Evolutionary conservation across 2,888 invertebrate species (phyloP).

Genomic region (Brenthis daphne): DNA sequence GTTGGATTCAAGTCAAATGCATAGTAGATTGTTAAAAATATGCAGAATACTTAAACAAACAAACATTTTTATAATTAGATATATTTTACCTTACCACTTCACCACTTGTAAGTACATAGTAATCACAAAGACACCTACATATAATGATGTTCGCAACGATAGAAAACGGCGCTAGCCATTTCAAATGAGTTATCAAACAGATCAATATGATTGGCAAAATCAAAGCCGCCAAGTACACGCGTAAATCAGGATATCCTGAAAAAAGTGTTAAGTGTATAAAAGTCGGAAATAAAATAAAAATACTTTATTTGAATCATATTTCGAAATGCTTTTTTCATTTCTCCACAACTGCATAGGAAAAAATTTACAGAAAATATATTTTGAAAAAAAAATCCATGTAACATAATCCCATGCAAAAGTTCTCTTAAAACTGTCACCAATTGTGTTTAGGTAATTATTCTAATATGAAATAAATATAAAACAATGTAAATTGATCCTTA

Average conservation of each 20-base stretch:
- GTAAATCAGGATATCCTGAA: conserved; percentile 54
- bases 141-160: conserved; percentile 56
- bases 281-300: too few species aligned
- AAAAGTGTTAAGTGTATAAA: conserved; percentile 15
- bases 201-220: conserved; percentile 55
- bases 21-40: conserved; percentile 52
- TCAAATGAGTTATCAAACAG: conserved; percentile 61
- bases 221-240: conserved; percentile 54
- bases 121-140: conserved; percentile 47
- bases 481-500: too few species aligned
- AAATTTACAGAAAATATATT: too few species aligned
- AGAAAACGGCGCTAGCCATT: conserved; percentile 66
- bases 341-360: too few species aligned
- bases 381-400: too few species aligned
- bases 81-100: neutral
- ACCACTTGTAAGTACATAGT: neutral
- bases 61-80: neutral
- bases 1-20: conserved; percentile 51
- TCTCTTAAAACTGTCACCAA: too few species aligned
- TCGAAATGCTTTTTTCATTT: too few species aligned
- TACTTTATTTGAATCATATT: too few species aligned
- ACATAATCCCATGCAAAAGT: too few species aligned
- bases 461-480: too few species aligned
- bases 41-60: conserved; percentile 52
- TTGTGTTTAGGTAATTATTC: too few species aligned